Percentiles rank a stretch among this genome's conserved stretches.
Evolutionary conservation across 1,140 invertebrate genomes (phyloP).

Genomic region (Panulirus ornatus): DNA sequence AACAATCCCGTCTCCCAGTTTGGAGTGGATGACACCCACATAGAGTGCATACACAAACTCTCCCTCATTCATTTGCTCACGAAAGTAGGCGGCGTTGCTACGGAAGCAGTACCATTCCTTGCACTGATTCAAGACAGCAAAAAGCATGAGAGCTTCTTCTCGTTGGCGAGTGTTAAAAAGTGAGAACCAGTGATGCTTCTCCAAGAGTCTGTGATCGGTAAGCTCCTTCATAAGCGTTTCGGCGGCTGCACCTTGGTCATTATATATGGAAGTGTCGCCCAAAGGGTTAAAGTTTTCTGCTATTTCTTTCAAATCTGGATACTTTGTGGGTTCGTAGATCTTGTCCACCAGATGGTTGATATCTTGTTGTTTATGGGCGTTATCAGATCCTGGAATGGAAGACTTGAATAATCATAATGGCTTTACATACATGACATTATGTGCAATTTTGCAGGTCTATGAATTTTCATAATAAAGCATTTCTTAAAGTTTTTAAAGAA

Average conservation of each 20-base stretch:
- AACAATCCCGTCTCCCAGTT: constrained; percentile 26
- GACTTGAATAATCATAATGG: too few species aligned
- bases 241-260: constrained; percentile 42
- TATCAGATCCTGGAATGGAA: too few species aligned
- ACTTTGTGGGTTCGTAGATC: constrained; percentile 31
- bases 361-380: constrained; percentile 56
- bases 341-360: constrained; percentile 54
- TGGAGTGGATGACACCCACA: constrained; percentile 52
- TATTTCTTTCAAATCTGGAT: constrained; percentile 26
- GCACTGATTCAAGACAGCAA: constrained; percentile 59
- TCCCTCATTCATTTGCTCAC: constrained; percentile 55
- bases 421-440: too few species aligned
- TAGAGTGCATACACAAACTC: constrained; percentile 64
- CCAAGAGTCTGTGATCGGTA: constrained; percentile 19
- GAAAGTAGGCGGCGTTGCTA: constrained; percentile 49
- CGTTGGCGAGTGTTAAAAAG: constrained; percentile 62
- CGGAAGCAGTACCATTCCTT: constrained; percentile 33
- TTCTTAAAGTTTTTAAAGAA: too few species aligned
- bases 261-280: constrained; percentile 38
- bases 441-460: too few species aligned
- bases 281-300: constrained; percentile 15
- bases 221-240: constrained; percentile 37
- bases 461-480: too few species aligned
- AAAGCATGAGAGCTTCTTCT: constrained; percentile 64
- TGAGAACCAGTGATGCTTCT: constrained; percentile 60